A percentile compares a stretch with the other conserved stretches of the same genome.
These are phyloP conservation scores for Drosophila anomelani DNA, from an alignment of 2,888 invertebrate genomes.

Conservation along the genomic window DNA sequence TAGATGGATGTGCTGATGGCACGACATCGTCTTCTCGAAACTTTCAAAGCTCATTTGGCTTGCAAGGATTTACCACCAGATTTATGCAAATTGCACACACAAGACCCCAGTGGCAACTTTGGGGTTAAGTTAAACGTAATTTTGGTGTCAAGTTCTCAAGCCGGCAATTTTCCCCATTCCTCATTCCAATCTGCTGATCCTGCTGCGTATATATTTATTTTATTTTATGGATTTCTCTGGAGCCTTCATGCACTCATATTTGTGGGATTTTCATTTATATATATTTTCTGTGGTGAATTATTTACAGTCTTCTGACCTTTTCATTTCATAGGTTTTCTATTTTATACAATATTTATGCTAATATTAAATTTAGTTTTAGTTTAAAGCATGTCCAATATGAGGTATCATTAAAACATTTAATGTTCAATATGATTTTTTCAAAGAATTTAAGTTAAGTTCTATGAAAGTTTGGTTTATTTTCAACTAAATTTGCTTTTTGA, in stretches of 20 bases:
- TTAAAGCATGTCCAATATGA: not conserved
- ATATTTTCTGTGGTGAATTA: not conserved
- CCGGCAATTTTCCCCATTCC: conserved; percentile 7
- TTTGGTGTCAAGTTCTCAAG: conserved; percentile 5
- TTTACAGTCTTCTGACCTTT: not conserved
- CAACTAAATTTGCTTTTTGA: no score
- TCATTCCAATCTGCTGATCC: not conserved
- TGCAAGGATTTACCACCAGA: conserved; percentile 27
- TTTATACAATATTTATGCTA: not conserved
- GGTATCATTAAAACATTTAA: no score
- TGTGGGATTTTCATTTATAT: not conserved
- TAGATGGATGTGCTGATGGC: conserved; percentile 28
- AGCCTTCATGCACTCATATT: not conserved
- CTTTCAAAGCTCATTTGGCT: conserved; percentile 33
- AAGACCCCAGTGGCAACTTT: conserved; percentile 22
- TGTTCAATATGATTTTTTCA: not conserved
- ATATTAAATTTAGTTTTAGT: not conserved
- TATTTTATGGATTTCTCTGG: conserved; percentile 1
- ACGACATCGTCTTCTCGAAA: conserved; percentile 27
- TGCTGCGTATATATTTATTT: not conserved
- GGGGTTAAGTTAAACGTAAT: conserved; percentile 26
- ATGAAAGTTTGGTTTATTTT: no score
- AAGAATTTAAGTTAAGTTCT: no score
- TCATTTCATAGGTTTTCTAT: no score
- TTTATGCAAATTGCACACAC: conserved; percentile 49